phyloP scores from a whole-genome alignment of 2,888 invertebrate species.

The Troides helena region DNA sequence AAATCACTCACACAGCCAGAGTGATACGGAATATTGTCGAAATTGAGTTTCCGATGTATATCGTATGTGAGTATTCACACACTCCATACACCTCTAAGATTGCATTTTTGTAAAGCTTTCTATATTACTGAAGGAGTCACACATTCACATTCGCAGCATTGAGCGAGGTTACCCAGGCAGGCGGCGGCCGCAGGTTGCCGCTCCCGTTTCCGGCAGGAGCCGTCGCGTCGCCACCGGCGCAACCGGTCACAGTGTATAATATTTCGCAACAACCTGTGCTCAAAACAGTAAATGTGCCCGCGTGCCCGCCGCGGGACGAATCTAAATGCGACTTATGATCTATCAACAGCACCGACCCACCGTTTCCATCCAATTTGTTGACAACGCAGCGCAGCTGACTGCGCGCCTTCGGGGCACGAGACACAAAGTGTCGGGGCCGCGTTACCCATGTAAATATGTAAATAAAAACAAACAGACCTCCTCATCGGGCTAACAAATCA shows the following conservation, averaged over 20 bases:
- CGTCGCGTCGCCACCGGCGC: neutral
- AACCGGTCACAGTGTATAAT: too few relatives aligned
- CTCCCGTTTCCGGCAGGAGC: neutral
- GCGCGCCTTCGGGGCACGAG: constrained; percentile 14
- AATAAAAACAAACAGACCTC: constrained; percentile 60
- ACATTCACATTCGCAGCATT: too few relatives aligned
- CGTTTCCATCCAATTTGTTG: constrained; percentile 20
- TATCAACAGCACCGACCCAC: constrained; percentile 10
- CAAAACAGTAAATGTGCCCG: too few relatives aligned
- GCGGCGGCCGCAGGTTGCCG: neutral
- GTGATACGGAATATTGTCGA: too few relatives aligned
- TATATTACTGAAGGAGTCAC: too few relatives aligned
- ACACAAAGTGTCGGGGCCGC: constrained; percentile 13
- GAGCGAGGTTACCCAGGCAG: neutral
- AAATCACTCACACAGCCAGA: too few relatives aligned
- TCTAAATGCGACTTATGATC: constrained; percentile 12
- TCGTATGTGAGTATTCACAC: too few relatives aligned
- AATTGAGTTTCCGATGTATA: too few relatives aligned
- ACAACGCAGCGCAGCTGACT: constrained; percentile 22
- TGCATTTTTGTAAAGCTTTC: too few relatives aligned
- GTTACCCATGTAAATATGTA: constrained; percentile 45
- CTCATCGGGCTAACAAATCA: constrained; percentile 67
- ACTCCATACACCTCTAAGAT: too few relatives aligned
- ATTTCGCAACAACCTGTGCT: too few relatives aligned
- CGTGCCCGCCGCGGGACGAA: too few relatives aligned